phyloP scores from a whole-genome alignment of 37 sponge, comb jelly and placozoan genomes.

The Spongilla lacustris region DNA sequence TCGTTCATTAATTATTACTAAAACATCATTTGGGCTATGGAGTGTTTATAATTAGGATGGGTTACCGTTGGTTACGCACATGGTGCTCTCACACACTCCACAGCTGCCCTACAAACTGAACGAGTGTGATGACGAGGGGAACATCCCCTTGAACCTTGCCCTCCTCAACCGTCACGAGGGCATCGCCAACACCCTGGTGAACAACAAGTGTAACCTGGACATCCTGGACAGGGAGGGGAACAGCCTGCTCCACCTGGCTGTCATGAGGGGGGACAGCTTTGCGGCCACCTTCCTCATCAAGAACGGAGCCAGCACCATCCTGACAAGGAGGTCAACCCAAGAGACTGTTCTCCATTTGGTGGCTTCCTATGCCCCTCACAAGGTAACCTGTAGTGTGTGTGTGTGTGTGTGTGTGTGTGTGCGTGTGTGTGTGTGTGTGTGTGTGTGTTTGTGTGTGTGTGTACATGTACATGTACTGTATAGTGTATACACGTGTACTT shows the following conservation, averaged over 20 bases:
- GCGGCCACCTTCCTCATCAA: slow-evolving; percentile 86
- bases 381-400: slow-evolving; percentile 25
- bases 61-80: no score
- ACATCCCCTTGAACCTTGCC: slow-evolving; percentile 89
- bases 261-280: slow-evolving; percentile 84
- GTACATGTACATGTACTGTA: no score
- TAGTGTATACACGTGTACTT: no score
- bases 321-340: slow-evolving; percentile 34
- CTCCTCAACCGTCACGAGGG: slow-evolving; percentile 79
- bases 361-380: slow-evolving; percentile 61
- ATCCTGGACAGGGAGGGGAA: slow-evolving; percentile 71
- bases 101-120: slow-evolving; percentile 74
- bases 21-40: no score
- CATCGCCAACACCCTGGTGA: slow-evolving; percentile 86
- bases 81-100: no score
- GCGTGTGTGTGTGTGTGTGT: no score
- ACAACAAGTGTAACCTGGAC: slow-evolving; percentile 84
- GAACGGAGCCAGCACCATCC: slow-evolving; percentile 79
- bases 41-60: no score
- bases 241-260: slow-evolving; percentile 88
- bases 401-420: no score
- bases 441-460: no score
- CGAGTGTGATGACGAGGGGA: slow-evolving; percentile 70
- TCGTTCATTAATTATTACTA: no score
- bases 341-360: slow-evolving; percentile 87